Percentiles rank a stretch among this genome's conserved stretches.
Conservation (phyloP, 2,888 invertebrate species). For the Drosophila peninsularis region DNA sequence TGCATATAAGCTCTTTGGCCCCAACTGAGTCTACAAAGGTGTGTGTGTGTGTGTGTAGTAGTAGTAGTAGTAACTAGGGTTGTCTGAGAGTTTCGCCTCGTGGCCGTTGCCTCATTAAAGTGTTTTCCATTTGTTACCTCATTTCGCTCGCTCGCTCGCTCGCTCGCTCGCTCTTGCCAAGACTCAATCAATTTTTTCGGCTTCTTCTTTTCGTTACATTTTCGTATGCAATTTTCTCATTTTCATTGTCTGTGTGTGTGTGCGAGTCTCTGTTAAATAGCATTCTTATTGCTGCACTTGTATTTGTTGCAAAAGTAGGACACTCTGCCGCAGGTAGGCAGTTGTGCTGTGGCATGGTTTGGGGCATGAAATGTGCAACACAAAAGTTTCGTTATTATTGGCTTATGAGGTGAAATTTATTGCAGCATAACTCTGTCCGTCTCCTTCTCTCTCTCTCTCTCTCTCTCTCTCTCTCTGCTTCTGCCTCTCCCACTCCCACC, state of each 20-base stretch:
- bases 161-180: conserved; percentile 22
- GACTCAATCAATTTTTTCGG: conserved; percentile 66
- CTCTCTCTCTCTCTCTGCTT: background rate
- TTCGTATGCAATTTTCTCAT: conserved; percentile 73
- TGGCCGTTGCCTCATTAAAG: conserved; percentile 40
- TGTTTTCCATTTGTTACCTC: conserved; percentile 29
- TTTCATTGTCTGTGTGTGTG: conserved; percentile 51
- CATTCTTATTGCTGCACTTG: conserved; percentile 65
- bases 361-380: conserved; percentile 70
- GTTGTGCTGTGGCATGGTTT: conserved; percentile 22
- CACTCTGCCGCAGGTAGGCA: conserved; percentile 72
- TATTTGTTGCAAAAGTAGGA: conserved; percentile 79
- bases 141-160: background rate
- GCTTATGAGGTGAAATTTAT: conserved; percentile 79
- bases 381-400: conserved; percentile 80
- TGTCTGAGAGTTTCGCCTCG: conserved; percentile 38
- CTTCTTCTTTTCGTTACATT: conserved; percentile 59
- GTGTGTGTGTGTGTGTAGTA: conserved; percentile 14
- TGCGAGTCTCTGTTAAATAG: conserved; percentile 58
- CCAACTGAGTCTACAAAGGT: conserved; percentile 13
- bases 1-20: conserved; percentile 54
- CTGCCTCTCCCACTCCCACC: background rate
- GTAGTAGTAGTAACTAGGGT: conserved; percentile 19
- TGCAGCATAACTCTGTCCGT: conserved; percentile 72
- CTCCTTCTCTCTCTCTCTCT: background rate